Evolutionary conservation across 1,140 invertebrate species (phyloP).

Genomic region (Panagrolaimus sp.): DNA sequence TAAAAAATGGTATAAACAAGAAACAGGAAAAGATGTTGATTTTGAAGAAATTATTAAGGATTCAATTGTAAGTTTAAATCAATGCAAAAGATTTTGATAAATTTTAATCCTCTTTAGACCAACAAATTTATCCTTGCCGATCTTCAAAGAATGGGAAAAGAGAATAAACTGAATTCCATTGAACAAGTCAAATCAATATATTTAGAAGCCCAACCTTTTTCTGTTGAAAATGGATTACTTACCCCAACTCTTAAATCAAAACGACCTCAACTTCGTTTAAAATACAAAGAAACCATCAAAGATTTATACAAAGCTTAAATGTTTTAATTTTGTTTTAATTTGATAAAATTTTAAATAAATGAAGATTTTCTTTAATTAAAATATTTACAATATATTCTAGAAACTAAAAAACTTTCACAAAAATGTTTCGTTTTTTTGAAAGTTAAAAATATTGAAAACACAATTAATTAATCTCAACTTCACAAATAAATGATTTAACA

Average conservation of each 20-base stretch:
- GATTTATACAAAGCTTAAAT: conserved; percentile 38
- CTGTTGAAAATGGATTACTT: conserved; percentile 90
- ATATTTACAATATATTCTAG: too few relatives aligned
- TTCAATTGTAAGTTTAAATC: not conserved
- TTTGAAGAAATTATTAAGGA: not conserved
- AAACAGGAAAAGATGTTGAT: not conserved
- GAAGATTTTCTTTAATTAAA: too few relatives aligned
- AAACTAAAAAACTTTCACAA: too few relatives aligned
- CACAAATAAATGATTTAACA: too few relatives aligned
- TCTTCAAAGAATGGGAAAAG: conserved; percentile 49
- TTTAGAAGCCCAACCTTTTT: conserved; percentile 79
- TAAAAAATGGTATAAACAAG: conserved; percentile 16
- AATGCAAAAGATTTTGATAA: not conserved
- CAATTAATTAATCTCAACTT: too few relatives aligned
- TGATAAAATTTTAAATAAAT: too few relatives aligned
- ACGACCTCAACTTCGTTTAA: conserved; percentile 49
- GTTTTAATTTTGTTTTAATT: too few relatives aligned
- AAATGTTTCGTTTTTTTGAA: too few relatives aligned
- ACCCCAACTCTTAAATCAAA: conserved; percentile 79
- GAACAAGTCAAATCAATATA: conserved; percentile 63
- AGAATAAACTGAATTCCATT: conserved; percentile 54
- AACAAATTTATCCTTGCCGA: conserved; percentile 40
- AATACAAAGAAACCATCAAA: conserved; percentile 48
- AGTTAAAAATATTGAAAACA: too few relatives aligned
- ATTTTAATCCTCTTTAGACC: conserved; percentile 3